A percentile compares a stretch with the other conserved stretches of the same genome.
These are phyloP conservation scores for Drosophila lutescens DNA, from an alignment of 2,888 invertebrate species.

Conservation along the genomic window DNA sequence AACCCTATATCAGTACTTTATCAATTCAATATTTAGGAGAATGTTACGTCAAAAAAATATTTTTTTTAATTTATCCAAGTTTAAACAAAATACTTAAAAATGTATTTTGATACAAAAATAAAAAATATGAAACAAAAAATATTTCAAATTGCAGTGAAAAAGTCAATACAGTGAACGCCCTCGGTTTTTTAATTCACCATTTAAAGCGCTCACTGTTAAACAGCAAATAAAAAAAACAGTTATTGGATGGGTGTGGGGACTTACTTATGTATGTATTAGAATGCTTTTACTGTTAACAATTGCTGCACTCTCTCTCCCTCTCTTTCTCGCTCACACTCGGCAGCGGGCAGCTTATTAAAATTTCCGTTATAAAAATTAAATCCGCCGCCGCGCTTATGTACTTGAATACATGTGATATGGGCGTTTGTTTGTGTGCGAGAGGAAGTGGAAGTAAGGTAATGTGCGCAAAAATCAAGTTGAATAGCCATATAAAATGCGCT, in stretches of 20 bases:
- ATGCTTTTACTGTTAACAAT: slow-evolving; percentile 46
- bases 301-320: slow-evolving; percentile 19
- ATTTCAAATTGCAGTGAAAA: too few relatives aligned
- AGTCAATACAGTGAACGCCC: background rate
- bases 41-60: too few relatives aligned
- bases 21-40: too few relatives aligned
- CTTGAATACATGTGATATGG: background rate
- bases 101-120: too few relatives aligned
- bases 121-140: too few relatives aligned
- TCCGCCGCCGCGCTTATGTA: slow-evolving; percentile 33
- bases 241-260: slow-evolving; percentile 16
- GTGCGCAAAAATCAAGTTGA: slow-evolving; percentile 64
- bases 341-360: slow-evolving; percentile 49
- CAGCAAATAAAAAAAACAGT: slow-evolving; percentile 5
- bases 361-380: slow-evolving; percentile 66
- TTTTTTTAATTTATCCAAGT: too few relatives aligned
- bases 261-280: slow-evolving; percentile 17
- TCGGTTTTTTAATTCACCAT: background rate
- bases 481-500: slow-evolving; percentile 73
- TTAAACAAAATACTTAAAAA: too few relatives aligned
- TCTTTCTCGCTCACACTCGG: slow-evolving; percentile 7
- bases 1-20: too few relatives aligned
- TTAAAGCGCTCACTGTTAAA: background rate
- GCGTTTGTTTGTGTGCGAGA: slow-evolving; percentile 12
- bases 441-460: slow-evolving; percentile 55